These are phyloP conservation scores for Cyclura pinguis DNA, from an alignment of 2,797 vertebrate species.

Conservation along the genomic window DNA sequence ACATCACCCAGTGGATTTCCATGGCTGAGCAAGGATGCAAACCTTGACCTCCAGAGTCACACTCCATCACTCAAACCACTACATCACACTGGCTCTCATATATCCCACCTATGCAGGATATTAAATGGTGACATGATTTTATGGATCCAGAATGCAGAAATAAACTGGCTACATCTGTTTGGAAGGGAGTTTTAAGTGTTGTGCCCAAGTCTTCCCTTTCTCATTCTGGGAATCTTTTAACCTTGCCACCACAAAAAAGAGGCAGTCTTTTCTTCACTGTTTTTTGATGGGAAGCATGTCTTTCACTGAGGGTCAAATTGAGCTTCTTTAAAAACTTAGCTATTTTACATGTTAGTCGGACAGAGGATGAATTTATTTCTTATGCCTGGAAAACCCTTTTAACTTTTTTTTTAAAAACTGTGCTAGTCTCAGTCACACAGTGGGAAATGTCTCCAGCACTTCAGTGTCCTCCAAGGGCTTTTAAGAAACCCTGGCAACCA, in stretches of 20 bases:
- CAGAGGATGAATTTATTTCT: too few species aligned
- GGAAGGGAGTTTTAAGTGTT: not conserved
- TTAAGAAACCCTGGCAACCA: not conserved
- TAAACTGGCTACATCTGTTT: not conserved
- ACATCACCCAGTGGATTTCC: too few species aligned
- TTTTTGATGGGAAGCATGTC: not conserved
- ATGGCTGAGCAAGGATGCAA: too few species aligned
- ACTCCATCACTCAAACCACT: too few species aligned
- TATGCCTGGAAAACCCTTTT: not conserved
- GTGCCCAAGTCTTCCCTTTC: not conserved
- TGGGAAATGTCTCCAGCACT: not conserved
- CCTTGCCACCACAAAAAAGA: not conserved
- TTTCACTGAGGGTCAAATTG: not conserved
- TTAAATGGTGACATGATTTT: not conserved
- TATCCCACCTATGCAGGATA: too few species aligned
- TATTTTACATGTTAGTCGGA: too few species aligned
- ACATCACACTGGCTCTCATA: too few species aligned
- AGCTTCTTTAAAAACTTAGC: not conserved
- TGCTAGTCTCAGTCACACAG: not conserved
- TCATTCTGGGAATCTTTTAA: not conserved
- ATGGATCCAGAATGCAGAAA: not conserved
- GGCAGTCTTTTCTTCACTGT: too few species aligned
- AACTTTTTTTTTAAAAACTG: not conserved
- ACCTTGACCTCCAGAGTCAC: too few species aligned
- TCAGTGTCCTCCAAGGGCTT: not conserved